These are phyloP conservation scores for Dendrocopos noguchii DNA, from an alignment of 2,113 vertebrate genomes.

Conservation along the genomic window DNA sequence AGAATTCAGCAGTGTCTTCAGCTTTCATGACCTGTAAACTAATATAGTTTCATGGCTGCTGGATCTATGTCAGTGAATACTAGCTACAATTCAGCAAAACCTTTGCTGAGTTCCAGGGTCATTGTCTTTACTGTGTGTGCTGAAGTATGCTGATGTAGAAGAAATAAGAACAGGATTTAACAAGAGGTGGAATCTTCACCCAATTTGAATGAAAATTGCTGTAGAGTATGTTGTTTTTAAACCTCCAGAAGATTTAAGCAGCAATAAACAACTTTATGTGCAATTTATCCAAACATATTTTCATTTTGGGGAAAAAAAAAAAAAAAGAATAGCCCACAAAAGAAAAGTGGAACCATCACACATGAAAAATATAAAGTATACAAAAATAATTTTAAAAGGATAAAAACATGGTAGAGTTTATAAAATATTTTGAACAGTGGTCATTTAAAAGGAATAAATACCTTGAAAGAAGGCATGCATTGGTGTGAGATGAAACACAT, in stretches of 20 bases:
- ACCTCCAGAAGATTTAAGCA: constrained; percentile 63
- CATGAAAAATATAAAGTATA: not conserved
- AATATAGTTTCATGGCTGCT: not conserved
- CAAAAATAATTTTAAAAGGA: constrained; percentile 37
- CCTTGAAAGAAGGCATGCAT: not conserved
- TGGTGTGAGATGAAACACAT: constrained; percentile 7
- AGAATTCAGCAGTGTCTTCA: not conserved
- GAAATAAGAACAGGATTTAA: not conserved
- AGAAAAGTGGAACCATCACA: constrained; percentile 15
- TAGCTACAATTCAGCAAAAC: not conserved
- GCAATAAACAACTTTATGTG: constrained; percentile 70
- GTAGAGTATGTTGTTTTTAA: not conserved
- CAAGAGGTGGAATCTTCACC: not conserved
- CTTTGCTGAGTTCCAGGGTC: not conserved
- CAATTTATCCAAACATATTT: constrained; percentile 67
- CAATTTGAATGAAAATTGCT: not conserved
- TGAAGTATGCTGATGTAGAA: not conserved
- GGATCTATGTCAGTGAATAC: not conserved
- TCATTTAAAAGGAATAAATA: constrained; percentile 56
- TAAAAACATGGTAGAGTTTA: not conserved
- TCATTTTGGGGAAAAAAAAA: constrained; percentile 28
- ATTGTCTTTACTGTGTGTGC: not conserved
- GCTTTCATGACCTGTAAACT: not conserved
- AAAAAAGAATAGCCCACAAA: constrained; percentile 4
- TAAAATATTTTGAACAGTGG: constrained; percentile 47